Conservation (phyloP, 2,113 vertebrate species). For the Epinephelus lanceolatus region DNA sequence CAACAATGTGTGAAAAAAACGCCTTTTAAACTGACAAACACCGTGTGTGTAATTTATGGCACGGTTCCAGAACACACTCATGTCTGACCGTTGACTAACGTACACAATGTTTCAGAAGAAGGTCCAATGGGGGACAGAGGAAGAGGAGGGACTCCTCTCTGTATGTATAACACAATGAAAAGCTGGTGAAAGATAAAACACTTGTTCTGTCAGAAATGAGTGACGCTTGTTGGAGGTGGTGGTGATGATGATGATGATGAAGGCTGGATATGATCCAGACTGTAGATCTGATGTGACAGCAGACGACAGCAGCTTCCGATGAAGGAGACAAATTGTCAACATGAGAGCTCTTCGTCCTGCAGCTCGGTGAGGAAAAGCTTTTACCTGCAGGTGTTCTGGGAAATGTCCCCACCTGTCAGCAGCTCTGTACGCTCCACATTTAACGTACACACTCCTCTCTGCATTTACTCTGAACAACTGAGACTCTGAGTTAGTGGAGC, state of each 20-base stretch:
- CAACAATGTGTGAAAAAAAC: neutral
- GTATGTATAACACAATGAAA: too few relatives aligned
- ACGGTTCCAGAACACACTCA: too few relatives aligned
- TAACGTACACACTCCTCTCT: too few relatives aligned
- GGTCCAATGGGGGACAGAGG: too few relatives aligned
- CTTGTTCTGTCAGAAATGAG: neutral
- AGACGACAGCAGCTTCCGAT: slow-evolving; percentile 35
- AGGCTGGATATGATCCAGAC: neutral
- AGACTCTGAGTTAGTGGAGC: too few relatives aligned
- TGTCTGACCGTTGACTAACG: too few relatives aligned
- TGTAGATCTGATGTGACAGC: slow-evolving; percentile 17
- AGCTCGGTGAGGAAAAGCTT: slow-evolving; percentile 35
- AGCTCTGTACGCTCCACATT: too few relatives aligned
- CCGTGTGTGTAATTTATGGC: too few relatives aligned
- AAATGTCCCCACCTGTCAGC: slow-evolving; percentile 22
- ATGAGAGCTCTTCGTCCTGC: slow-evolving; percentile 16
- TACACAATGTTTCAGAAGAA: too few relatives aligned
- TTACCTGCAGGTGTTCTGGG: slow-evolving; percentile 39
- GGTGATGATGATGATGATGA: neutral
- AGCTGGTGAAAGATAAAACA: neutral
- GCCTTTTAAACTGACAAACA: too few relatives aligned
- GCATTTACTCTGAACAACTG: too few relatives aligned
- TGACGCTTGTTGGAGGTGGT: neutral
- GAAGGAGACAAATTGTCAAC: slow-evolving; percentile 45
- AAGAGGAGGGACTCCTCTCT: too few relatives aligned